Evolutionary conservation across 64 coral and sea anemone species (phyloP).

Genomic region (Montipora cactus): DNA sequence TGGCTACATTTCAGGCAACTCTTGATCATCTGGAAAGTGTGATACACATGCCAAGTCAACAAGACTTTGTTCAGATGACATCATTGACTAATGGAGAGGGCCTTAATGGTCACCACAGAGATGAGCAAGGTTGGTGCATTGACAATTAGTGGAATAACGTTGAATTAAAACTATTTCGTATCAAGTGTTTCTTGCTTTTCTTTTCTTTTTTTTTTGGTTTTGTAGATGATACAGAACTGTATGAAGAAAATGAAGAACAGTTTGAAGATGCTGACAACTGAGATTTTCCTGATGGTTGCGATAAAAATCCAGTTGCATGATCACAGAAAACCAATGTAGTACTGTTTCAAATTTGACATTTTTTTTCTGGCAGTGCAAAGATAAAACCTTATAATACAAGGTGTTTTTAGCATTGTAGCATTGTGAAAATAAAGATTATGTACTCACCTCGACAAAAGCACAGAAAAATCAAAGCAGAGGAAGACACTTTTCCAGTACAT

Average conservation of each 20-base stretch:
- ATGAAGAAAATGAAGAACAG: constrained; percentile 33
- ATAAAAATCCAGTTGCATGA: background rate
- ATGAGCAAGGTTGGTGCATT: background rate
- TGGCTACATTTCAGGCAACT: constrained; percentile 72
- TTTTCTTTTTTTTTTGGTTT: background rate
- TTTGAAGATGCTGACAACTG: constrained; percentile 78
- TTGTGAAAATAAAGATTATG: background rate
- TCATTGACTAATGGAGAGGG: constrained; percentile 29
- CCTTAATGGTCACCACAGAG: constrained; percentile 62
- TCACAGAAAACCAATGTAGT: background rate
- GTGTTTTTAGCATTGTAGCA: too few species aligned
- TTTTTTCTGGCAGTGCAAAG: too few species aligned
- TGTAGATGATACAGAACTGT: constrained; percentile 62
- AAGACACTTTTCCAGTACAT: too few species aligned
- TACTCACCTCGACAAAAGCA: background rate
- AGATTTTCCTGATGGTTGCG: background rate
- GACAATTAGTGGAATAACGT: background rate
- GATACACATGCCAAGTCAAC: constrained; percentile 76
- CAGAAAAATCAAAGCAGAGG: too few species aligned
- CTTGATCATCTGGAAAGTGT: constrained; percentile 80
- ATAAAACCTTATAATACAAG: too few species aligned
- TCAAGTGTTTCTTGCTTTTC: background rate
- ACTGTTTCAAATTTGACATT: background rate
- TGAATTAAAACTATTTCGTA: background rate
- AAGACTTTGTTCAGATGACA: constrained; percentile 80